Evolutionary conservation across 2,888 invertebrate genomes (phyloP).

Genomic region (Mycogona germanica): DNA sequence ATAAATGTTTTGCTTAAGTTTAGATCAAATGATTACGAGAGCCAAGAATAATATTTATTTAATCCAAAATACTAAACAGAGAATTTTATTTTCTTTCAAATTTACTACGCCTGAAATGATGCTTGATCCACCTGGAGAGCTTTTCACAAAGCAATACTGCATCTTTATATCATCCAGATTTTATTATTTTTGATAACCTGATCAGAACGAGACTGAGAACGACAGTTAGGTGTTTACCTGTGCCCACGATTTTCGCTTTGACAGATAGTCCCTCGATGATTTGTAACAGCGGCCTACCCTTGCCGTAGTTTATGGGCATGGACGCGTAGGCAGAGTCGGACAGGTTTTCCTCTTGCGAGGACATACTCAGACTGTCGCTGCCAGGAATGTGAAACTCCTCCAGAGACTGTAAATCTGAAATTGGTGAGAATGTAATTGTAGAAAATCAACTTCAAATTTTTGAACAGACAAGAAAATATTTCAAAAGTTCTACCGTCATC

Average conservation of each 20-base stretch:
- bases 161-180: no score
- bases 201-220: not conserved
- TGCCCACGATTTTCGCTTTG: constrained; percentile 13
- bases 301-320: not conserved
- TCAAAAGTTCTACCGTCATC: constrained; percentile 16
- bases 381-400: constrained; percentile 11
- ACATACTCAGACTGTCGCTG: constrained; percentile 14
- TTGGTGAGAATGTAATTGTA: not conserved
- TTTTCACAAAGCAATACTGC: no score
- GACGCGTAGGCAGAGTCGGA: constrained; percentile 4
- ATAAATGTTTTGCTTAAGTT: no score
- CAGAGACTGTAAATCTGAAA: constrained; percentile 16
- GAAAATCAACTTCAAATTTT: not conserved
- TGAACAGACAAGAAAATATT: not conserved
- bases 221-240: not conserved
- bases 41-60: no score
- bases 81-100: no score
- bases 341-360: constrained; percentile 11
- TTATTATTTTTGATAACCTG: no score
- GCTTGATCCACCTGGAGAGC: no score
- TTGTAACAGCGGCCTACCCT: no score
- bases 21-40: no score
- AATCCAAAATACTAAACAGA: no score
- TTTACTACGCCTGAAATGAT: no score
- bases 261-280: not conserved